Base-by-base conservation (phyloP, 1,140 invertebrate genomes). In the Bombus pyrosoma region DNA sequence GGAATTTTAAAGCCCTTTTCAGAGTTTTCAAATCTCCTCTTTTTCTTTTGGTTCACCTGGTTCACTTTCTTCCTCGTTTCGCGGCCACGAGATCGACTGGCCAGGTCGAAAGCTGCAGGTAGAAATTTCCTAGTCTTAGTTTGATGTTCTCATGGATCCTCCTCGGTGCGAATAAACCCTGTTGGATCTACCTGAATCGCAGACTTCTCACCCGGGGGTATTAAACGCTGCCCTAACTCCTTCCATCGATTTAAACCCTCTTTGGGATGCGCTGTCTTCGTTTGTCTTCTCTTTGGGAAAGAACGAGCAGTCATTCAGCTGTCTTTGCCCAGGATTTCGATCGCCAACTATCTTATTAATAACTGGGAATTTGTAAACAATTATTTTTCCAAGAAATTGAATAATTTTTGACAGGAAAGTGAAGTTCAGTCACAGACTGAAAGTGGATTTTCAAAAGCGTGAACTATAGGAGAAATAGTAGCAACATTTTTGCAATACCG, bases 111-210 rank as follows among this genome's bases (percentile, higher is more conserved):
- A 41, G 68, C 75, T 72, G 75, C 86, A 80, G 83, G 88, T 83
- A 88, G 57, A 73, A 32, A 68, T n/a, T 43, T n/a, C n/a, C 28
- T 59, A 57, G 85, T 72, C 83, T 3, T 32, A 80, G 85, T 90
- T 91, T 92, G 87, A 92, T 89, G 92, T 94, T 94, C 94, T 93
- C 92, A 94, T 92, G 91, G 86, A 85, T 83, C 59, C 37, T 82
- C 86, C 79, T 87, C 86, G 87, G 32, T 53, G 91, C 92, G 92
- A 91, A 92, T 91, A 89, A 89, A 91, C 82, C 82, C 86, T 76
- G 79, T 83, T 41, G 43, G 83, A 89, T 90, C 86, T 92, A 91
- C 86, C 88, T 90, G 90, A 69, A 68, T 64, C 83, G 62, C 34
- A 34, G 34, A 59, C 75, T 83, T 81, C 79, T 66, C 80, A 69